These are phyloP conservation scores for Sminthopsis crassicaudata DNA, from an alignment of 2,113 vertebrate genomes.

Conservation along the genomic window DNA sequence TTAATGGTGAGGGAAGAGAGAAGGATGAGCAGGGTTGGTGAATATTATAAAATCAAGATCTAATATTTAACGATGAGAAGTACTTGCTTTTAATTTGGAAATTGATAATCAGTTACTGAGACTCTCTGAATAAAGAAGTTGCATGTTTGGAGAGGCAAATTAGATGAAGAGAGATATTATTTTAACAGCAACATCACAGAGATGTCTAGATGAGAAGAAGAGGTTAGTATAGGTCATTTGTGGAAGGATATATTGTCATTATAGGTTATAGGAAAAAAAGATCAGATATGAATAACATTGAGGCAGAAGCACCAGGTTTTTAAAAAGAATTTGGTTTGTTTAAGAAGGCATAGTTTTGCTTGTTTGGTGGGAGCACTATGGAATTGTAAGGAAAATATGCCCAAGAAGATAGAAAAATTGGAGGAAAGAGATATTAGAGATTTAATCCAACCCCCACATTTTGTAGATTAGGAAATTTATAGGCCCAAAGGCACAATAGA, in stretches of 20 bases:
- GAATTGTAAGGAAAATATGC: not conserved
- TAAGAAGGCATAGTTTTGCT: not conserved
- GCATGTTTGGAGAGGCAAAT: not conserved
- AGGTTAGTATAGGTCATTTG: not conserved
- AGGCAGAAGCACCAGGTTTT: not conserved
- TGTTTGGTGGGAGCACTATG: not conserved
- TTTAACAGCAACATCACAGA: not conserved
- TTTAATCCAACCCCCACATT: not conserved
- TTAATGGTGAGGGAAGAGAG: not conserved
- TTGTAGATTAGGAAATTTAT: not conserved
- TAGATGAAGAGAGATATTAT: not conserved
- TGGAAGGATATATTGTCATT: not conserved
- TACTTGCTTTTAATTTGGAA: conserved; percentile 24
- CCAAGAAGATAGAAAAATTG: not conserved
- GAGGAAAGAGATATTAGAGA: not conserved
- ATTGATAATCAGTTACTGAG: not conserved
- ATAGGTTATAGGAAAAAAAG: not conserved
- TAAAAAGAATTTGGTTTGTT: not conserved
- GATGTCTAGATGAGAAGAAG: not conserved
- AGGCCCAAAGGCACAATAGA: not conserved
- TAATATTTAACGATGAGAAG: not conserved
- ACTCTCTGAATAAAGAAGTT: not conserved
- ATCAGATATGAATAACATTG: too few relatives aligned
- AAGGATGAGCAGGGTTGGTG: not conserved
- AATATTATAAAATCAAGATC: not conserved